A percentile compares a stretch with the other conserved stretches of the same genome.
These are phyloP conservation scores for Microcaecilia unicolor DNA, from an alignment of 2,797 vertebrate genomes.

Conservation along the genomic window DNA sequence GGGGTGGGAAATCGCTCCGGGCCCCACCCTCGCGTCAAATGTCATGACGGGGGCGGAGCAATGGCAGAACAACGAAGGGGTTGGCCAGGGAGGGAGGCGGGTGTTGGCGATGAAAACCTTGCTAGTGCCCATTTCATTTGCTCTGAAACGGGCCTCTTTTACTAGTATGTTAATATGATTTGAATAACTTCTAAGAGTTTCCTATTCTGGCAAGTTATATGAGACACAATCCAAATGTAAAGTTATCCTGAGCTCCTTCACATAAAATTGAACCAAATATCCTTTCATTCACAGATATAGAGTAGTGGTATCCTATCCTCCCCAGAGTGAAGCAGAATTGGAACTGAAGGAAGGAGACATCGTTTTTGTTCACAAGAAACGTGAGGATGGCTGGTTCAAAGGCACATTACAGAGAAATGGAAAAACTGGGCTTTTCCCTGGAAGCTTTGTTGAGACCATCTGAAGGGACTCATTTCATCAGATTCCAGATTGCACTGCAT, in stretches of 20 bases:
- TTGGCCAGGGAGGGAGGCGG: no score
- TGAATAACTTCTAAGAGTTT: not conserved
- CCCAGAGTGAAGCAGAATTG: constrained; percentile 95
- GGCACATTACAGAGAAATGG: constrained; percentile 94
- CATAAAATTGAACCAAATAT: not conserved
- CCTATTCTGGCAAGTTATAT: not conserved
- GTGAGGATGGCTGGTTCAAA: constrained; percentile 98
- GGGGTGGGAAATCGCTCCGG: no score
- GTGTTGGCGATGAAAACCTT: no score
- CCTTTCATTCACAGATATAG: constrained; percentile 69
- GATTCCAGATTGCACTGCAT: constrained; percentile 18
- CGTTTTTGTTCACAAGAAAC: constrained; percentile 94
- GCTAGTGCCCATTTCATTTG: no score
- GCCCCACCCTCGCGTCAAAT: no score
- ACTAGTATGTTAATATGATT: no score
- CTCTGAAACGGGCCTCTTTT: no score
- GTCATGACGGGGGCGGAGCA: no score
- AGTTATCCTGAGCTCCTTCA: not conserved
- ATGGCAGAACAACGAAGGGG: no score
- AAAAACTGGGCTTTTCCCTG: constrained; percentile 91
- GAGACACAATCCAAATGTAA: not conserved
- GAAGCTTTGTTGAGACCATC: constrained; percentile 94
- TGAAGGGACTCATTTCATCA: constrained; percentile 47
- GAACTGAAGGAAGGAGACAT: constrained; percentile 97
- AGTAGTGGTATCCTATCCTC: constrained; percentile 94